These are phyloP conservation scores for Drosophila pandora DNA, from an alignment of 1,140 invertebrate species.

Conservation along the genomic window DNA sequence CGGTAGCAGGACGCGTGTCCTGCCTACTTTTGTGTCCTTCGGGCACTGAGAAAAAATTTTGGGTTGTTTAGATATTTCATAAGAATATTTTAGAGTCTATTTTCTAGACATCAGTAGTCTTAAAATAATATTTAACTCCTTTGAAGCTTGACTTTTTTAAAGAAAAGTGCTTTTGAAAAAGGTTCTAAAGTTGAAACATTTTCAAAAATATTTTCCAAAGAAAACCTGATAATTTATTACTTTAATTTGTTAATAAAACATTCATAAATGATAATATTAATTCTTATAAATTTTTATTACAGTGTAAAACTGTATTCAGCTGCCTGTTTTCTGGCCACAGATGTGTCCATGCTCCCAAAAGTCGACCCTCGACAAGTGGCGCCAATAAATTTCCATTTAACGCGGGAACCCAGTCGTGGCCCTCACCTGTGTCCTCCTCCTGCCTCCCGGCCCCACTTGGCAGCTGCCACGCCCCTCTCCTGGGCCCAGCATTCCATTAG, in stretches of 20 bases:
- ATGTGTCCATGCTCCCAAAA: conserved; percentile 44
- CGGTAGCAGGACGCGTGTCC: conserved; percentile 29
- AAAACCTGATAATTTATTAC: no score
- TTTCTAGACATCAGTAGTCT: no score
- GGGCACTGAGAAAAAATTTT: conserved; percentile 2
- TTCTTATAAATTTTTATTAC: background rate
- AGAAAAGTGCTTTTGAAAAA: no score
- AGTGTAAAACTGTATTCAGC: conserved; percentile 4
- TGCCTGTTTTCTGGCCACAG: conserved; percentile 38
- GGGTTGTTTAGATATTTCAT: no score
- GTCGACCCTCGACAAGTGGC: conserved; percentile 50
- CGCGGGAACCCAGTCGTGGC: conserved; percentile 17
- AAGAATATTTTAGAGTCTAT: no score
- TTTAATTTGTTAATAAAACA: no score
- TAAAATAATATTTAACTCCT: no score
- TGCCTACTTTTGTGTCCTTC: conserved; percentile 1
- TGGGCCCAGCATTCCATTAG: conserved; percentile 71
- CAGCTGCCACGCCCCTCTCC: background rate
- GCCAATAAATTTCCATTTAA: conserved; percentile 82
- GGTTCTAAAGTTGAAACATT: no score
- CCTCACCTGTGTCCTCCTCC: conserved; percentile 14
- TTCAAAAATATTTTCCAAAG: no score
- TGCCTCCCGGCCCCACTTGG: background rate
- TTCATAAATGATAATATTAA: background rate
- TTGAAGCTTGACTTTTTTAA: no score